Evolutionary conservation across 2,888 invertebrate species (phyloP), one percentile per base, ranked within the genome.

Genomic region (Parasteatoda lunata): DNA sequence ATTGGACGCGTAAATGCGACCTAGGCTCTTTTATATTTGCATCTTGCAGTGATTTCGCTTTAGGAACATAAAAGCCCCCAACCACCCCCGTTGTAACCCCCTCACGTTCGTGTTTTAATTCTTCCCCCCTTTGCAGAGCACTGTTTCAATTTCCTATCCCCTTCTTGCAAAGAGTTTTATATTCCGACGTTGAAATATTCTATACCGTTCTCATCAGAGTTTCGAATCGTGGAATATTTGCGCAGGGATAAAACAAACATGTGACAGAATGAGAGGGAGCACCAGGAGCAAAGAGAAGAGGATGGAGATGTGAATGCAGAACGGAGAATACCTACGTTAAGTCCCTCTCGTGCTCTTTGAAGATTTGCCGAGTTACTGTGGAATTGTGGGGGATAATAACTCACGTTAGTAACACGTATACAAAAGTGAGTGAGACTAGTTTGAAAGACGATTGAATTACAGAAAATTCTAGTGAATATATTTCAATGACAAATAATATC

Each of bases 1-100:
- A 85, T 85, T 85, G 85, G 85, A 85, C 85, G 85, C 80, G 85
- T 85, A 85, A 85, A 85, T 80, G 80, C 77, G 80, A 77, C 85
- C 78, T 54, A 54, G 80, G 82, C 54, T 66, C 73, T 85, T 85
- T 85, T 71, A 70, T 70, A 71, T 85, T 80, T 75, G 70, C 69
- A 76, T 76, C 70, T 73, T 45, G 80, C 73, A 79, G 73, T 73
- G 84, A 79, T 75, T 73, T 84, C 79, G 78, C 76, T 75, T 75
- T 69, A 70, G 65, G 54, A 66, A 80, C 85, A 85, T 85, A 85
- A 85, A 85, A 85, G 59, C 59, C 59, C 11, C n/a, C 69, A 71
- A 69, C 45, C 72, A 51, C 30, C 65, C 72, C 75, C 81, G 54
- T 71, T 79, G 59, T 71, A 64, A 48, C 45, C 30, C 15, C 9